Evolutionary conservation across 2,888 invertebrate genomes (phyloP), one percentile per base, ranked within the genome.

Genomic region (Tachina grossa): DNA sequence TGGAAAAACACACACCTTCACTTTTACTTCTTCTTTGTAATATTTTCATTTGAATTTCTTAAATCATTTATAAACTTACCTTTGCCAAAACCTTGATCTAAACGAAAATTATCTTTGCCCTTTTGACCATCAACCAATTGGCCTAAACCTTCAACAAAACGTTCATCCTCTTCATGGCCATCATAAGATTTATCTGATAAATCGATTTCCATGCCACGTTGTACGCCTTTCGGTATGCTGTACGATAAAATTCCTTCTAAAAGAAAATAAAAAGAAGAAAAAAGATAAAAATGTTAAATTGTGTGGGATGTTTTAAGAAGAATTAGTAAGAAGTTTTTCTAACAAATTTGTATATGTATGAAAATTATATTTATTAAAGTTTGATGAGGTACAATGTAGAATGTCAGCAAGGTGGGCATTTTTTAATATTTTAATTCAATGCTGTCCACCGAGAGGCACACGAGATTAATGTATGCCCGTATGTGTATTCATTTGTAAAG

Each of bases 121-220:
- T 94, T 94, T 88, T 95, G 95, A 6, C 96, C 96, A 91, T 97
- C 96, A 59, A 95, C 94, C 88, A 97, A 94, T 92, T 97, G 96
- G 81, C 97, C 97, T 63, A 97, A 93, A 49, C 97, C 97, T 80
- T 95, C 95, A 80, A 94, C 94, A 88, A 95, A 94, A 87, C 94
- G 93, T 88, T 94, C 95, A 84, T 92, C 93, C 88, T 95, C 94
- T 88, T 95, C 95, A 76, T 93, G 93, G 10, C 96, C 96, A 92
- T 97, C 97, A 93, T 97, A 97, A 51, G 95, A 96, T 88, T 94
- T 94, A 93, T 97, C 97, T 69, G 95, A 94, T 71, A 97, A 94
- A 93, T 96, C 96, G 89, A 97, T 94, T 91, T 96, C 96, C 76
- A 95, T 94, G 76, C 96, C 94, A 91, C 95, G 94, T 84, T 94